Evolutionary conservation across 1,140 invertebrate species (phyloP).

Genomic region (Pseudomyrmex cubaensis): DNA sequence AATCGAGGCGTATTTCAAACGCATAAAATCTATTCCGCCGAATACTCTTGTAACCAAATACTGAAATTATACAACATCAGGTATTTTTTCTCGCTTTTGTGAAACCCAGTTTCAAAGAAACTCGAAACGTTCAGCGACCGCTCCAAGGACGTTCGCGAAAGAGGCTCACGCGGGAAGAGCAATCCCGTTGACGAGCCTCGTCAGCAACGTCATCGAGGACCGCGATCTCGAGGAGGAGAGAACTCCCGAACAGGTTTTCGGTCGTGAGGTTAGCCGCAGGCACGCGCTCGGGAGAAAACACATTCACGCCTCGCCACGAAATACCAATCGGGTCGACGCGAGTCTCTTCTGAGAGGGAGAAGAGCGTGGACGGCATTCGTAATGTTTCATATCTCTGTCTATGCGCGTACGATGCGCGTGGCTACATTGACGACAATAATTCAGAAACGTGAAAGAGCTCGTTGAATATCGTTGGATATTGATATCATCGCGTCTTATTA

Average conservation of each 20-base stretch:
- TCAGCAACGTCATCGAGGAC: constrained; percentile 43
- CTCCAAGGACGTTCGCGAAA: constrained; percentile 11
- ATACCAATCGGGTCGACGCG: constrained; percentile 58
- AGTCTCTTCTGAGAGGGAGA: neutral
- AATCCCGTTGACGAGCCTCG: constrained; percentile 47
- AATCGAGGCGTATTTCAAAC: neutral
- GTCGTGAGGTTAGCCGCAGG: constrained; percentile 69
- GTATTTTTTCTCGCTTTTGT: neutral
- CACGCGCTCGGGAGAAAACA: constrained; percentile 63
- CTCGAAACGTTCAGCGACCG: neutral
- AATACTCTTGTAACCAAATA: too few relatives aligned
- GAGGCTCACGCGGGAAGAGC: neutral
- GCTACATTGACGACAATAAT: constrained; percentile 71
- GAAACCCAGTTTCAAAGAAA: neutral
- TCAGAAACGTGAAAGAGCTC: constrained; percentile 42
- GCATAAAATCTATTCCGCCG: too few relatives aligned
- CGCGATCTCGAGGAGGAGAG: constrained; percentile 39
- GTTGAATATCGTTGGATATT: neutral
- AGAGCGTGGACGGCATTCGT: constrained; percentile 49
- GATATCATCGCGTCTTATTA: constrained; percentile 8
- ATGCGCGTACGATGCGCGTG: constrained; percentile 34
- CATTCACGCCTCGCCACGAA: constrained; percentile 68
- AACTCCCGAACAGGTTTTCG: constrained; percentile 69
- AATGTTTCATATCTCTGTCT: constrained; percentile 66
- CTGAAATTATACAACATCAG: constrained; percentile 2